A percentile compares a stretch with the other conserved stretches of the same genome.
Evolutionary conservation across 2,888 invertebrate species (phyloP).

Genomic region (Teleiodes luculella): DNA sequence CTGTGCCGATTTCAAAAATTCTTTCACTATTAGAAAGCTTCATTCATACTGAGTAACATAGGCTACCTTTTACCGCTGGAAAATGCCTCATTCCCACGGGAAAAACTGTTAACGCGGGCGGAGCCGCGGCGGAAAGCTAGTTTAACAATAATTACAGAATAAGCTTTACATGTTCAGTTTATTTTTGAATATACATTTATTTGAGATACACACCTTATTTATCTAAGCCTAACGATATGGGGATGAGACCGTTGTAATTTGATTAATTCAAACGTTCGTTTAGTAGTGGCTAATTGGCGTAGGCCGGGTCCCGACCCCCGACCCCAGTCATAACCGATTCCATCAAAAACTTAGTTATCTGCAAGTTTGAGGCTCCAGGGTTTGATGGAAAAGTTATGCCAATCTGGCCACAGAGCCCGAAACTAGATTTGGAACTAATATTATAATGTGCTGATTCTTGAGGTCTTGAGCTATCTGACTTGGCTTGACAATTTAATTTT

Average conservation of each 20-base stretch:
- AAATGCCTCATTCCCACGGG: no score
- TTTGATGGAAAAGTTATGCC: conserved; percentile 3
- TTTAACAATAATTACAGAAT: no score
- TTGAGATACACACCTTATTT: neutral
- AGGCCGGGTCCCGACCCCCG: neutral
- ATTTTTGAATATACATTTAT: neutral
- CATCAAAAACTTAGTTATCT: conserved; percentile 12
- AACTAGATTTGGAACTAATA: no score
- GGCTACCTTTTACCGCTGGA: no score
- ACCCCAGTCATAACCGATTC: conserved; percentile 4
- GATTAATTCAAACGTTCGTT: conserved; percentile 57
- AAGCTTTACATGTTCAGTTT: neutral
- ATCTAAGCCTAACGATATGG: conserved; percentile 16
- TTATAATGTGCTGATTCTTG: no score
- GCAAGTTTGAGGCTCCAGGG: neutral
- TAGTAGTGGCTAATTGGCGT: conserved; percentile 34
- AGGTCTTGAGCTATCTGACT: no score
- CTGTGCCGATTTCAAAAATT: no score
- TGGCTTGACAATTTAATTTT: no score
- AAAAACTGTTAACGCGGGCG: no score
- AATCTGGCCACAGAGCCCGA: neutral
- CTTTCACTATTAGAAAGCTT: no score
- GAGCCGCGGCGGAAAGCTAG: no score
- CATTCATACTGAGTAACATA: no score
- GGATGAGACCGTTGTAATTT: conserved; percentile 61